Percentiles rank a stretch among this genome's conserved stretches.
phyloP scores from a whole-genome alignment of 2,888 invertebrate species.

The Chalcis sispes region DNA sequence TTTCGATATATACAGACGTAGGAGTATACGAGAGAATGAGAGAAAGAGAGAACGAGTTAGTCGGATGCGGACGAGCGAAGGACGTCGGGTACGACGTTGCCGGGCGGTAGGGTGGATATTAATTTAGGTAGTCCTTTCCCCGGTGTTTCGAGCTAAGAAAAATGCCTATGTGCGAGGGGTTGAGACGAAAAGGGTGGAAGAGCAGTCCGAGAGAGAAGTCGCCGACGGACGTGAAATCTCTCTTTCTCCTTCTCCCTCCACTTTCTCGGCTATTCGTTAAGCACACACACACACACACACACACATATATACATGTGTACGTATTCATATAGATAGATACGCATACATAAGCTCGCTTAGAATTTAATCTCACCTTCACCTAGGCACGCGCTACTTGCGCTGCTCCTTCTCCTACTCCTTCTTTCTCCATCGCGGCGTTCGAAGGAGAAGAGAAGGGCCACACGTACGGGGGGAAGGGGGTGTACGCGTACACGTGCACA shows the following conservation, averaged over 20 bases:
- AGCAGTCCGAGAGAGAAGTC: not conserved
- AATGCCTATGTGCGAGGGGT: slow-evolving; percentile 62
- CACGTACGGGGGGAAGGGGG: too few relatives aligned
- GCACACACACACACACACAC: too few relatives aligned
- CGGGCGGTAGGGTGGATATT: slow-evolving; percentile 67
- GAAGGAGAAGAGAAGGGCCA: slow-evolving; percentile 20
- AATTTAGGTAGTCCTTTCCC: slow-evolving; percentile 69
- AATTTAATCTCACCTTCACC: slow-evolving; percentile 71
- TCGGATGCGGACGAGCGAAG: slow-evolving; percentile 27
- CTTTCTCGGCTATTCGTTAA: not conserved
- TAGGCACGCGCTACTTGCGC: slow-evolving; percentile 8
- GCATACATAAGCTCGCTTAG: slow-evolving; percentile 64
- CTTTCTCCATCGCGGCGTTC: not conserved
- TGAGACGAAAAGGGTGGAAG: not conserved
- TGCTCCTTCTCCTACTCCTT: not conserved
- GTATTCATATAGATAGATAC: too few relatives aligned
- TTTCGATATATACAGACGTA: slow-evolving; percentile 30
- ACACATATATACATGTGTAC: too few relatives aligned
- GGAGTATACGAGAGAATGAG: not conserved
- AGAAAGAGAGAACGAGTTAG: slow-evolving; percentile 15
- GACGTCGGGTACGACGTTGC: slow-evolving; percentile 44
- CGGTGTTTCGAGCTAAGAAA: slow-evolving; percentile 71
- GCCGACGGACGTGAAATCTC: slow-evolving; percentile 34
- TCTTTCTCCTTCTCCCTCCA: too few relatives aligned
- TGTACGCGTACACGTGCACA: slow-evolving; percentile 22